Evolutionary conservation across 2,888 invertebrate species (phyloP), one percentile per base, ranked within the genome.

Genomic region (Platycnemis pennipes): DNA sequence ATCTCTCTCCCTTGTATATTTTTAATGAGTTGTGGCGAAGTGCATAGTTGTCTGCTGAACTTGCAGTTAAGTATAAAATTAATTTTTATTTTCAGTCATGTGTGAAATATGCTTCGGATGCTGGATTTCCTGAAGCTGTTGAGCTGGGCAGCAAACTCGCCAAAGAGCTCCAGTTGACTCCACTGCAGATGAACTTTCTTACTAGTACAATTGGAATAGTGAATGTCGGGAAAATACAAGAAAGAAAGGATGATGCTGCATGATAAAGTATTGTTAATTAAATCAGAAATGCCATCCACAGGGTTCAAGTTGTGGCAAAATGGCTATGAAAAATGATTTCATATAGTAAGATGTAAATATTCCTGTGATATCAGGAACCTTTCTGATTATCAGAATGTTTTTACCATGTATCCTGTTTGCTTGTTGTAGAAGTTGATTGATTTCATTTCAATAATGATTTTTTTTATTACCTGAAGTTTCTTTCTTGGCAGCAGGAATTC

Each of bases 21-120:
- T n/a, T n/a, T n/a, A n/a, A n/a, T n/a, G n/a, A n/a, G n/a, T n/a
- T n/a, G n/a, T n/a, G n/a, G n/a, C n/a, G n/a, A n/a, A n/a, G n/a
- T n/a, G n/a, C n/a, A n/a, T n/a, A n/a, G n/a, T n/a, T n/a, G n/a
- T n/a, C n/a, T n/a, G n/a, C n/a, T n/a, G 37, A 95, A 97, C 45
- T 97, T 97, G 4, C 96, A 96, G 2, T 96, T 96, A 95, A 97
- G 97, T 42, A 96, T 98, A 95, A 97, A 97, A 31, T 77, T 63
- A 26, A 11, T 8, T 77, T 77, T n/a, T 0, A n/a, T 37, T 96
- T 96, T 77, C 95, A 97, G 97, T 96, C 96, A 69, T 96, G 97
- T 94, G 95, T 98, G 46, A 97, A 97, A 95, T 98, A 98, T 95
- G 97, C 97, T 94, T 96, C 96, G 0, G 97, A 97, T 89, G 96